Evolutionary conservation across 2,888 invertebrate genomes (phyloP).

Genomic region (Mactromeris polynyma): DNA sequence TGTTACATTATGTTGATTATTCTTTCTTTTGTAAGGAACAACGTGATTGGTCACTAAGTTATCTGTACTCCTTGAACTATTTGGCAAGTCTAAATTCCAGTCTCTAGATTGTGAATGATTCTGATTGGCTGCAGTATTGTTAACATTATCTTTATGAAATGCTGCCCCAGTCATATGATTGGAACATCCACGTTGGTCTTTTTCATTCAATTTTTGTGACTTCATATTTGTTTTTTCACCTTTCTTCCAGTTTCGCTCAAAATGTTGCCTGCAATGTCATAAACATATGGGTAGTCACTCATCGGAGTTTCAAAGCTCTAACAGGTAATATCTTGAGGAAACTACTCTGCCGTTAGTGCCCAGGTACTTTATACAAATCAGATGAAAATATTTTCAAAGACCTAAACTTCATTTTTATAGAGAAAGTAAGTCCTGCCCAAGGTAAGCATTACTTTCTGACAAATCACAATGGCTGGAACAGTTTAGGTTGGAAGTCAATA

Average conservation of each 20-base stretch:
- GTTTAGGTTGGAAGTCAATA: no score
- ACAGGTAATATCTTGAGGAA: no score
- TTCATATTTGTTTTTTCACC: not conserved
- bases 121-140: constrained; percentile 8
- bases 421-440: no score
- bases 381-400: no score
- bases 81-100: not conserved
- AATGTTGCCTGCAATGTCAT: constrained; percentile 49
- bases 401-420: no score
- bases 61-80: not conserved
- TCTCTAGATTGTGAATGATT: not conserved
- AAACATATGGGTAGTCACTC: not conserved
- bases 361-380: no score
- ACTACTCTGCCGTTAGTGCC: no score
- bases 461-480: no score
- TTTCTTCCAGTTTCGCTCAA: constrained; percentile 64
- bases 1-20: not conserved
- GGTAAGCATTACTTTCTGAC: no score
- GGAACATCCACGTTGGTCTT: not conserved
- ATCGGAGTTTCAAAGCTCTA: no score
- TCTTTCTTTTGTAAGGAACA: constrained; percentile 39
- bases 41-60: not conserved
- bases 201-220: not conserved
- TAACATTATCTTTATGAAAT: not conserved
- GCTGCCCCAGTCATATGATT: not conserved